A percentile compares a stretch with the other conserved stretches of the same genome.
Evolutionary conservation across 2,888 invertebrate genomes (phyloP).

Genomic region (Pasiphila rectangulata): DNA sequence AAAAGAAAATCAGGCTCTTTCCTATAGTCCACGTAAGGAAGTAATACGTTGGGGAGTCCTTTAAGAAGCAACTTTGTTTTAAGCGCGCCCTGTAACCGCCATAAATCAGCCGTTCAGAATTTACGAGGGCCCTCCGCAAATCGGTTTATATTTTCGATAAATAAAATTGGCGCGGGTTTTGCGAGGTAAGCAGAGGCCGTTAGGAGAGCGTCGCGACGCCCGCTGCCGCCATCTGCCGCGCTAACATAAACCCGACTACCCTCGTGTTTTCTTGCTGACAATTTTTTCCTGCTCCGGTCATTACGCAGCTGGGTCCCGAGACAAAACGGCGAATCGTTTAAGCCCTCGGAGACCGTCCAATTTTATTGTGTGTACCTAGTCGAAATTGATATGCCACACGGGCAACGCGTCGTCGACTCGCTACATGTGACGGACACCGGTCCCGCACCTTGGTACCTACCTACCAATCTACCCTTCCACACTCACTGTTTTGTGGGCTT

Average conservation of each 20-base stretch:
- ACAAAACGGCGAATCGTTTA: slow-evolving; percentile 82
- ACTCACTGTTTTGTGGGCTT: too few relatives aligned
- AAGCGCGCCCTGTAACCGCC: slow-evolving; percentile 74
- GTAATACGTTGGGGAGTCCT: slow-evolving; percentile 57
- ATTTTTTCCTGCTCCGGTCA: slow-evolving; percentile 80
- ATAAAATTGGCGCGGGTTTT: slow-evolving; percentile 81
- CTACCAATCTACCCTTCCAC: background rate
- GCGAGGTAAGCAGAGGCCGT: slow-evolving; percentile 80
- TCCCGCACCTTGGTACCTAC: slow-evolving; percentile 32
- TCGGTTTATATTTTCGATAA: slow-evolving; percentile 82
- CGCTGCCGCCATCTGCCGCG: slow-evolving; percentile 63
- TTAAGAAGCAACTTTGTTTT: slow-evolving; percentile 72
- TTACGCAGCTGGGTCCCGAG: slow-evolving; percentile 80
- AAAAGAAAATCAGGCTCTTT: slow-evolving; percentile 31
- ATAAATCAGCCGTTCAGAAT: slow-evolving; percentile 77
- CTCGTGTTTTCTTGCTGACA: slow-evolving; percentile 81
- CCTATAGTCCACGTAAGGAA: slow-evolving; percentile 43
- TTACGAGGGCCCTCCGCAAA: slow-evolving; percentile 79
- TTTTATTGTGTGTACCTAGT: slow-evolving; percentile 80
- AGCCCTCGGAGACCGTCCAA: slow-evolving; percentile 79
- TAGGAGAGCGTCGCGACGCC: slow-evolving; percentile 68
- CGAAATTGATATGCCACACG: slow-evolving; percentile 78
- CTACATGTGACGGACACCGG: slow-evolving; percentile 57
- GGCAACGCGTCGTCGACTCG: slow-evolving; percentile 56
- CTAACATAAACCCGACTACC: slow-evolving; percentile 79